Conservation (phyloP, 2,888 invertebrate genomes). For the Dryadula phaetusa region DNA sequence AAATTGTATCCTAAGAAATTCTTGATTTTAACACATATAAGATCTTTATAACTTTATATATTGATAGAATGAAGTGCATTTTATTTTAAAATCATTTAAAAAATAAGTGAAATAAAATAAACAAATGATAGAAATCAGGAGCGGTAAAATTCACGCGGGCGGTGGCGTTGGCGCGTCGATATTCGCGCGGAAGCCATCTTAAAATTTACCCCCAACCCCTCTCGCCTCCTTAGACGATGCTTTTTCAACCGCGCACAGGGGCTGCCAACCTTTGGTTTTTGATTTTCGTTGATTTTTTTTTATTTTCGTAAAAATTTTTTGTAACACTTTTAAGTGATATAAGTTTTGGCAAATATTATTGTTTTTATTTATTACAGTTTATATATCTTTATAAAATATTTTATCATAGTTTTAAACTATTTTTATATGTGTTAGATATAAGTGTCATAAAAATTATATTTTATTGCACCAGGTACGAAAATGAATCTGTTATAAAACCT, state of each 20-base stretch:
- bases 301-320: not conserved
- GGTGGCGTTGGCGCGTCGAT: slow-evolving; percentile 68
- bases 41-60: too few relatives aligned
- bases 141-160: slow-evolving; percentile 63
- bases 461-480: too few relatives aligned
- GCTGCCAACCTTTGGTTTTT: slow-evolving; percentile 62
- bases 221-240: slow-evolving; percentile 77
- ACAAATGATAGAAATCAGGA: slow-evolving; percentile 47
- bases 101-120: slow-evolving; percentile 21
- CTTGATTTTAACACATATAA: too few relatives aligned
- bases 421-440: too few relatives aligned
- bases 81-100: not conserved
- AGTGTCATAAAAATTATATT: too few relatives aligned
- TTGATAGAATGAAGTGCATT: too few relatives aligned
- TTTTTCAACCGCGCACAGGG: slow-evolving; percentile 70
- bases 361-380: too few relatives aligned
- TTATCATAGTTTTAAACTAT: too few relatives aligned
- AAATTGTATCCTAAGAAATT: too few relatives aligned
- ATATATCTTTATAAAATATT: too few relatives aligned
- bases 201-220: slow-evolving; percentile 72
- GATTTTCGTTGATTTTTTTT: not conserved
- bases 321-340: not conserved
- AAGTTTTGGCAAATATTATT: not conserved
- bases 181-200: slow-evolving; percentile 83
- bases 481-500: too few relatives aligned